Base-by-base conservation (phyloP, 2,888 invertebrate species). In the Carabus problematicus region DNA sequence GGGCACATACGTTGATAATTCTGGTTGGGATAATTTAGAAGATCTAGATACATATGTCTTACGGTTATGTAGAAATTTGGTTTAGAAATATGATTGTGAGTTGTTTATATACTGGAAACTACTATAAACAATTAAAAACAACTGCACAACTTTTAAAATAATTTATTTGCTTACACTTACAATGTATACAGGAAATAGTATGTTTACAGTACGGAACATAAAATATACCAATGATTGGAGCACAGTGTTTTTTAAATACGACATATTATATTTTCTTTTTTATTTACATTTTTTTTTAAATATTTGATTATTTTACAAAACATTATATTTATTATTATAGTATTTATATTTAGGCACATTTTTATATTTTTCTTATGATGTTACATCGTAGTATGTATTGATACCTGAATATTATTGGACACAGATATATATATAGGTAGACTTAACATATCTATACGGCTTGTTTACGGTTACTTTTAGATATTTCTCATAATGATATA, bases 401-500 rank as follows among this genome's bases (percentile, higher is more conserved):
- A 66, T 63, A 70, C 70, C 70, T 70, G 70, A 70, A 66, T 70
- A 64, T 66, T 70, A 66, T 70, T 70, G 70, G 70, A 70, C 70
- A 70, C 70, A 70, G 66, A 67, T 70, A 64, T 70, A 70, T 66
- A 49, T 52, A 18, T 29, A 6, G 29, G 29, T 29, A 29, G 29
- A 14, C 19, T 3, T 52, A 52, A 52, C 19, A 52, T 52, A 66
- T 66, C 41, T 54, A 55, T 56, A 66, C 58, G 58, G 18, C 8
- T 56, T 29, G 45, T 66, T 43, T 56, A 47, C 58, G 58, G 56
- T 29, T 58, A 58, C 58, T 66, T 58, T 8, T 9, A 66, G 49
- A 58, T 66, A 66, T 66, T 47, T 63, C 41, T 29, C 29, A 56
- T 47, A 66, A 64, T 64, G 56, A 66, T 66, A 66, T 63, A 63